Conservation (phyloP, 2,113 vertebrate genomes). For the Desmodus rotundus region DNA sequence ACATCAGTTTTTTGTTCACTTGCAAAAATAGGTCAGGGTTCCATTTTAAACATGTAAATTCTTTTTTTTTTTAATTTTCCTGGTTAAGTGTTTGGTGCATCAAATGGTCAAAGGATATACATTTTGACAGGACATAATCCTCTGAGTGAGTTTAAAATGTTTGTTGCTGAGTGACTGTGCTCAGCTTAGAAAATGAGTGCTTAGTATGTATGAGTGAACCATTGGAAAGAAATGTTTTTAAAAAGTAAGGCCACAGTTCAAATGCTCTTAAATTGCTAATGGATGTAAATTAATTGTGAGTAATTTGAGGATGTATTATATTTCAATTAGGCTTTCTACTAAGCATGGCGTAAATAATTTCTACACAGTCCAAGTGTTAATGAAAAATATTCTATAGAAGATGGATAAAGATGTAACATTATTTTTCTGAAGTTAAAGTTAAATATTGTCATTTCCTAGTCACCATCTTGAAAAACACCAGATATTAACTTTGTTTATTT, state of each 20-base stretch:
- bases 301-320: background rate
- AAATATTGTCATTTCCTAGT: constrained; percentile 1
- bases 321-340: constrained; percentile 27
- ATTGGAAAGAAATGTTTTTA: constrained; percentile 56
- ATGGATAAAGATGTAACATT: background rate
- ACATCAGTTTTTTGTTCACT: constrained; percentile 47
- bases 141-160: constrained; percentile 66
- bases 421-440: background rate
- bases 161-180: constrained; percentile 62
- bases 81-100: constrained; percentile 58
- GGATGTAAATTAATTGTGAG: constrained; percentile 4
- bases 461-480: background rate
- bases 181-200: constrained; percentile 68
- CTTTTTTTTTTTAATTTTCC: constrained; percentile 46
- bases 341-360: background rate
- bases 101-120: constrained; percentile 43
- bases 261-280: constrained; percentile 45
- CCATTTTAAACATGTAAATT: constrained; percentile 45
- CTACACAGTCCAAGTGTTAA: background rate
- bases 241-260: constrained; percentile 42
- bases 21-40: constrained; percentile 51
- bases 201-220: constrained; percentile 51
- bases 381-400: background rate
- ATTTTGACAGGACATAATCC: constrained; percentile 59
- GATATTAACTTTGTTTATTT: background rate